Conservation (phyloP, 2,797 vertebrate species). For the Squalus acanthias region DNA sequence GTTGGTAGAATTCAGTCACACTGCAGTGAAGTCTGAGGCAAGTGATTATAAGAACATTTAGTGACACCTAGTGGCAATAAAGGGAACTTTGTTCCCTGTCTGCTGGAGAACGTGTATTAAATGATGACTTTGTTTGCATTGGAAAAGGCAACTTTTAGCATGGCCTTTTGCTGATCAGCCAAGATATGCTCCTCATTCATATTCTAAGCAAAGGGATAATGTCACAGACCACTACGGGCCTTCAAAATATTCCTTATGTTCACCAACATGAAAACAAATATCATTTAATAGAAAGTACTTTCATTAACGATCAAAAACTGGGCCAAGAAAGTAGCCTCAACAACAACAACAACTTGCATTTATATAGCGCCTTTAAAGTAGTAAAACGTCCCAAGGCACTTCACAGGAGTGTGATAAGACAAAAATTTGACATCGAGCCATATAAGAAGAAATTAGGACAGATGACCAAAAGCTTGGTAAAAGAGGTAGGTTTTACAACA, state of each 20-base stretch:
- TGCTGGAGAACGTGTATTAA: neutral
- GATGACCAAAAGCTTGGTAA: no score
- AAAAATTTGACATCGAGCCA: no score
- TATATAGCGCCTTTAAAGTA: no score
- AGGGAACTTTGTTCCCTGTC: neutral
- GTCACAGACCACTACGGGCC: neutral
- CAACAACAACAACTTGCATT: no score
- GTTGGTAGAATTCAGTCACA: neutral
- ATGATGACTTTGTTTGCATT: neutral
- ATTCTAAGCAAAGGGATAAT: neutral
- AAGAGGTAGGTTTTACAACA: no score
- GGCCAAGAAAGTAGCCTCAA: neutral
- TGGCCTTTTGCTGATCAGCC: neutral
- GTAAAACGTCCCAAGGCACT: no score
- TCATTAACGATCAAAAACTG: neutral
- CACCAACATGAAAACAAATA: neutral
- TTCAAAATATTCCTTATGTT: constrained; percentile 1
- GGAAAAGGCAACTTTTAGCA: neutral
- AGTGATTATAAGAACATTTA: constrained; percentile 19
- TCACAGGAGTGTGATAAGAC: no score
- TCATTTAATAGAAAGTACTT: neutral
- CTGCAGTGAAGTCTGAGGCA: neutral
- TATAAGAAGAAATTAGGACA: no score
- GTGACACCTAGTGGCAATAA: constrained; percentile 19
- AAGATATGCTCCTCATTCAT: neutral